Evolutionary conservation across 2,888 invertebrate genomes (phyloP), one percentile per base, ranked within the genome.

Genomic region (Clistopyga incitator): DNA sequence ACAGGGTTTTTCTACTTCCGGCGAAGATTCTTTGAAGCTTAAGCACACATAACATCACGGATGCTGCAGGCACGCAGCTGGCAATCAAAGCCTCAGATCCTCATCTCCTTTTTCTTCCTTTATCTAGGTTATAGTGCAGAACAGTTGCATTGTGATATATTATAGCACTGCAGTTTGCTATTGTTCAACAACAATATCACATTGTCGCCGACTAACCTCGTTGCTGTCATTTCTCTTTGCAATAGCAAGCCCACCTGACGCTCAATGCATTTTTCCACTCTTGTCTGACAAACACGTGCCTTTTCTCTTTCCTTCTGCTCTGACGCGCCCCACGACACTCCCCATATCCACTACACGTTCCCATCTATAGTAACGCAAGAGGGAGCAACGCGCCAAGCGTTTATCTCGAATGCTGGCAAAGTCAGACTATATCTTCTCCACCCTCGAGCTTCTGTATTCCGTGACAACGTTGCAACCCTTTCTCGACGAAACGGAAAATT

Each of bases 351-450:
- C 68, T 54, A 45, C 38, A 59, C 64, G 13, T 56, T 45, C 56
- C 23, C n/a, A 38, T 38, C 38, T 38, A 76, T 29, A 47, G 59
- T 45, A 75, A 56, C 6, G 70, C 78, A 45, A 45, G 74, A 78
- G 82, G 78, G 64, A 70, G 70, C 64, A 47, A 74, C 72, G 72
- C 61, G 67, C 64, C 52, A 54, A 74, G 80, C 86, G 85, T 89
- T 90, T 89, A 90, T 89, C 88, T 86, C 86, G 87, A 88, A 90
- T 88, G 88, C 90, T 89, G 88, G 88, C 87, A 86, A 86, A 87
- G 88, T 70, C 67, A 64, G 11, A 25, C 15, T 90, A 87, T 86
- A 88, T 89, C 86, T 88, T 87, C 88, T 79, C 87, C 87, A 87
- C 87, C 87, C 88, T 87, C 76, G 84, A 68, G 68, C 11, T 6